phyloP scores from a whole-genome alignment of 1,140 invertebrate species.

The Heliconius hermathena region DNA sequence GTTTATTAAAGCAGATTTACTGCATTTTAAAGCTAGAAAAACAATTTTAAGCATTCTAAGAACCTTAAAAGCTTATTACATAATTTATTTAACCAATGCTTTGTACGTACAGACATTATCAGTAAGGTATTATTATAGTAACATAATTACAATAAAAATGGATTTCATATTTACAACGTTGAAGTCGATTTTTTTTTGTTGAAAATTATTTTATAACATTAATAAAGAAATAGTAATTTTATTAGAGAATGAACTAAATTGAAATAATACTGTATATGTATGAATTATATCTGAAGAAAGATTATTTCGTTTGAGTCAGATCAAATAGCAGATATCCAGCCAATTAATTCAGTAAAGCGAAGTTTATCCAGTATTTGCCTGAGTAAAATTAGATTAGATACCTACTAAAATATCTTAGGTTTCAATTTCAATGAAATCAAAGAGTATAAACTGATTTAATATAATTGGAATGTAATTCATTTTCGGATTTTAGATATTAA shows the following conservation, averaged over 20 bases:
- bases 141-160: too few species aligned
- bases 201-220: too few species aligned
- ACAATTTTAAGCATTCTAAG: too few species aligned
- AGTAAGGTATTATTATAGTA: too few species aligned
- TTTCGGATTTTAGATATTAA: background rate
- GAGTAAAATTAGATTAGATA: constrained; percentile 48
- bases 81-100: too few species aligned
- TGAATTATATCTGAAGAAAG: constrained; percentile 20
- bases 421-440: constrained; percentile 43
- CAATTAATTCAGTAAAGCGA: constrained; percentile 57
- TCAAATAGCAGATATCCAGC: constrained; percentile 51
- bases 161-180: too few species aligned
- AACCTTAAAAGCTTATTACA: too few species aligned
- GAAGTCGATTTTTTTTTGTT: too few species aligned
- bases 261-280: background rate
- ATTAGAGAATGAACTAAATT: background rate
- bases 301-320: constrained; percentile 40
- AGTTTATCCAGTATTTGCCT: constrained; percentile 50
- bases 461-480: constrained; percentile 23
- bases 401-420: constrained; percentile 28
- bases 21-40: too few species aligned
- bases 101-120: too few species aligned
- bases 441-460: constrained; percentile 26
- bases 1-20: too few species aligned
- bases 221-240: background rate